A percentile compares a stretch with the other conserved stretches of the same genome.
phyloP scores from a whole-genome alignment of 1,140 invertebrate genomes.

The Delia radicum region DNA sequence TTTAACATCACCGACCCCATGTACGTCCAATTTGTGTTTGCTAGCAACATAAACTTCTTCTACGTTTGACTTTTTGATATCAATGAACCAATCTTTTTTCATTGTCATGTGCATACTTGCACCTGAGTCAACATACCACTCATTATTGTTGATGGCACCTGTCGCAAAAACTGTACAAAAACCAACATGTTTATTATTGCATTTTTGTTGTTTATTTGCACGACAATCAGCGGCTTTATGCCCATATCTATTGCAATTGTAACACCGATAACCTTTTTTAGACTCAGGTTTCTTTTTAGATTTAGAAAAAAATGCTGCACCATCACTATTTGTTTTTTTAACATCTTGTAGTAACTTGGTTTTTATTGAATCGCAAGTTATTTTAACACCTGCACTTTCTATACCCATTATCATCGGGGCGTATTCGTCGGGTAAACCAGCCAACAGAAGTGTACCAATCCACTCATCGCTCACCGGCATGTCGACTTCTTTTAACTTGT shows the following conservation, averaged over 20 bases:
- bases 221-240: neutral
- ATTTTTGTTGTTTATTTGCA: neutral
- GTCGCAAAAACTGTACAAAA: neutral
- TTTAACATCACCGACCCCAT: neutral
- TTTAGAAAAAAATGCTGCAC: too few species aligned
- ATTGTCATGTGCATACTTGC: neutral
- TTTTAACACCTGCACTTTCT: too few species aligned
- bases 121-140: conserved; percentile 6
- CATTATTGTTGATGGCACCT: neutral
- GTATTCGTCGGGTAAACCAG: too few species aligned
- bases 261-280: neutral
- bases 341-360: too few species aligned
- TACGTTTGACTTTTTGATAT: too few species aligned
- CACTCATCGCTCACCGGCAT: too few species aligned
- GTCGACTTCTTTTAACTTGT: too few species aligned
- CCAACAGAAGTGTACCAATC: too few species aligned
- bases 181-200: neutral
- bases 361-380: too few species aligned
- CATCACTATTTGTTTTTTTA: too few species aligned
- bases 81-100: neutral
- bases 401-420: too few species aligned
- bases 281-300: too few species aligned
- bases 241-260: neutral
- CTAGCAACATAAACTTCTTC: neutral
- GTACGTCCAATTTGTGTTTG: neutral